Evolutionary conservation across 2,797 vertebrate species (phyloP).

Genomic region (Aulostomus chinensis): DNA sequence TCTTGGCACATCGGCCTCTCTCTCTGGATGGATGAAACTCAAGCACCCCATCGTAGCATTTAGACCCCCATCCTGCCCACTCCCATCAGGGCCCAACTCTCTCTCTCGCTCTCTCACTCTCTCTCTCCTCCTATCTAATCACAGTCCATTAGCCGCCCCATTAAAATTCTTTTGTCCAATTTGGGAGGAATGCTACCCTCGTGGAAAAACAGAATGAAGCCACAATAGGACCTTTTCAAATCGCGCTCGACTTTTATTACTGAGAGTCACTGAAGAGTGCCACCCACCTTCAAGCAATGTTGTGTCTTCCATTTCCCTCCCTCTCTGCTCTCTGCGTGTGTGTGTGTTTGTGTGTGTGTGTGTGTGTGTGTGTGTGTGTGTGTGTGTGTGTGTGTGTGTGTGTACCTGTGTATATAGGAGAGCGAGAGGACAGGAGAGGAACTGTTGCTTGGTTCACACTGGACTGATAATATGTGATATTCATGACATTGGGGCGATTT

Average conservation of each 20-base stretch:
- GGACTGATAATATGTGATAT: background rate
- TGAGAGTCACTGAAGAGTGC: constrained; percentile 67
- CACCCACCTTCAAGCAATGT: constrained; percentile 64
- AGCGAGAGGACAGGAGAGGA: background rate
- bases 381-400: constrained; percentile 11
- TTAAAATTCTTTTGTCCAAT: constrained; percentile 87
- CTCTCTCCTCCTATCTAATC: constrained; percentile 77
- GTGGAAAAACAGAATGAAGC: constrained; percentile 74
- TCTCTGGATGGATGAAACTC: constrained; percentile 68
- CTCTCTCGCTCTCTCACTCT: constrained; percentile 25
- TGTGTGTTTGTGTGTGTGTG: constrained; percentile 8
- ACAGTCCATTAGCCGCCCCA: constrained; percentile 80
- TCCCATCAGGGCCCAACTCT: constrained; percentile 47
- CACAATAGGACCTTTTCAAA: constrained; percentile 79
- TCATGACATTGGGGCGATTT: no score
- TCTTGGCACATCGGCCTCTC: constrained; percentile 63
- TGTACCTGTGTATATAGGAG: background rate
- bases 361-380: constrained; percentile 11
- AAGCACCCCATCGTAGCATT: constrained; percentile 48
- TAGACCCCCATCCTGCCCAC: constrained; percentile 46
- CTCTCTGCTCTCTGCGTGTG: constrained; percentile 12
- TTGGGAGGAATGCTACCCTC: constrained; percentile 81
- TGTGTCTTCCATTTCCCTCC: constrained; percentile 37
- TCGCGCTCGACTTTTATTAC: constrained; percentile 76
- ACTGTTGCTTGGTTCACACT: background rate